Evolutionary conservation across 2,888 invertebrate species (phyloP).

Genomic region (Osedax frankpressi): DNA sequence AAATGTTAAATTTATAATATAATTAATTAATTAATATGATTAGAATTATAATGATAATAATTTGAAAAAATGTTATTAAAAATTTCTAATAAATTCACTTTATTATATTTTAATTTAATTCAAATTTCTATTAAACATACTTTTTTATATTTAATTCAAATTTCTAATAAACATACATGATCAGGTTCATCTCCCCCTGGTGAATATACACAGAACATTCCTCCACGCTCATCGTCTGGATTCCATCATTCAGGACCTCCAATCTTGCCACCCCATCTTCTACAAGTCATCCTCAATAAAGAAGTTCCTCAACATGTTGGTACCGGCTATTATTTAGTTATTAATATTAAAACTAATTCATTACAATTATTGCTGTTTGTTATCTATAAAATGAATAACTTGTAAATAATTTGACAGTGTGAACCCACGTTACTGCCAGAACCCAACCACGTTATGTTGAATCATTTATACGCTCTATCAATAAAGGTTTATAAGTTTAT

Average conservation of each 20-base stretch:
- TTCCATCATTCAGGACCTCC: conserved; percentile 84
- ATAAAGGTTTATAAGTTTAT: conserved; percentile 58
- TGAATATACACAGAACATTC: conserved; percentile 63
- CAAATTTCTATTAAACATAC: no score
- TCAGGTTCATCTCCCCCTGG: conserved; percentile 38
- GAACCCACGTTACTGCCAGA: conserved; percentile 97
- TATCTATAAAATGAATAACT: not conserved
- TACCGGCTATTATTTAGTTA: conserved; percentile 17
- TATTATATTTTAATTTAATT: no score
- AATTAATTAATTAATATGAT: no score
- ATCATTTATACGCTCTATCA: conserved; percentile 95
- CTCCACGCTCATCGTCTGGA: conserved; percentile 70
- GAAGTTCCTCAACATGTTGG: conserved; percentile 64
- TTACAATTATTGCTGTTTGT: no score
- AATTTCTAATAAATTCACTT: no score
- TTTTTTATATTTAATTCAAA: no score
- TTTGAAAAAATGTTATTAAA: no score
- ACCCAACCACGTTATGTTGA: conserved; percentile 98
- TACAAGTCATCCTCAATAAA: conserved; percentile 96
- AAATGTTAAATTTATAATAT: no score
- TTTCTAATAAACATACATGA: no score
- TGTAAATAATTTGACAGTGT: conserved; percentile 57
- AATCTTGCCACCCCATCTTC: conserved; percentile 85
- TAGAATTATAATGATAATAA: no score
- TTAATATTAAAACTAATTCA: no score